These are phyloP conservation scores for Psettodes erumei DNA, from an alignment of 2,113 vertebrate species.

Conservation along the genomic window DNA sequence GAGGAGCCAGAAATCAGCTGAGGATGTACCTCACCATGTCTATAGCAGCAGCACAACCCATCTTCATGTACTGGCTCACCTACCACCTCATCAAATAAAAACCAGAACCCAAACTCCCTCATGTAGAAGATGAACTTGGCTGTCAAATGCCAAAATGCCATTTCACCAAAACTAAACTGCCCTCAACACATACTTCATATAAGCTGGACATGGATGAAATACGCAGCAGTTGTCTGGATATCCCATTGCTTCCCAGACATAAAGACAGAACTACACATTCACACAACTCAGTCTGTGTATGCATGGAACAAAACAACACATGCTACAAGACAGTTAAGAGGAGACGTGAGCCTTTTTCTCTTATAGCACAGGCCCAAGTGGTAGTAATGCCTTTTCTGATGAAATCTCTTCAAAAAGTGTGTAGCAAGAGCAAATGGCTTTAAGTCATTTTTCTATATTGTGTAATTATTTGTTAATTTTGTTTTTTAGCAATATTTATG, in stretches of 20 bases:
- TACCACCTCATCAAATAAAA: conserved; percentile 90
- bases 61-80: conserved; percentile 97
- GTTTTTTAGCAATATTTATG: conserved; percentile 70
- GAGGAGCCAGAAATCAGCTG: conserved; percentile 89
- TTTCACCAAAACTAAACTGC: too few relatives aligned
- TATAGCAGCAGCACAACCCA: conserved; percentile 89
- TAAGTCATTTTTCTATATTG: conserved; percentile 57
- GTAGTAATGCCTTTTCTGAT: conserved; percentile 44
- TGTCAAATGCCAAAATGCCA: neutral
- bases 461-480: conserved; percentile 63
- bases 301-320: conserved; percentile 35
- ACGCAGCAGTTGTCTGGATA: conserved; percentile 5
- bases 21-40: conserved; percentile 95
- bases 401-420: conserved; percentile 42
- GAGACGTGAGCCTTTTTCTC: conserved; percentile 31
- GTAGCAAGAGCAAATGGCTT: conserved; percentile 55
- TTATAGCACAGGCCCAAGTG: conserved; percentile 57
- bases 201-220: conserved; percentile 38
- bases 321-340: conserved; percentile 8
- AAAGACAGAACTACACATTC: conserved; percentile 5
- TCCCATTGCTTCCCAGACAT: conserved; percentile 2
- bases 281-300: conserved; percentile 3
- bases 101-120: neutral
- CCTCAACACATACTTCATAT: conserved; percentile 12
- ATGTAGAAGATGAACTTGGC: conserved; percentile 34